A percentile compares a stretch with the other conserved stretches of the same genome.
Evolutionary conservation across 37 sponge, comb jelly and placozoan genomes (phyloP).

Genomic region (Ephydatia muelleri): DNA sequence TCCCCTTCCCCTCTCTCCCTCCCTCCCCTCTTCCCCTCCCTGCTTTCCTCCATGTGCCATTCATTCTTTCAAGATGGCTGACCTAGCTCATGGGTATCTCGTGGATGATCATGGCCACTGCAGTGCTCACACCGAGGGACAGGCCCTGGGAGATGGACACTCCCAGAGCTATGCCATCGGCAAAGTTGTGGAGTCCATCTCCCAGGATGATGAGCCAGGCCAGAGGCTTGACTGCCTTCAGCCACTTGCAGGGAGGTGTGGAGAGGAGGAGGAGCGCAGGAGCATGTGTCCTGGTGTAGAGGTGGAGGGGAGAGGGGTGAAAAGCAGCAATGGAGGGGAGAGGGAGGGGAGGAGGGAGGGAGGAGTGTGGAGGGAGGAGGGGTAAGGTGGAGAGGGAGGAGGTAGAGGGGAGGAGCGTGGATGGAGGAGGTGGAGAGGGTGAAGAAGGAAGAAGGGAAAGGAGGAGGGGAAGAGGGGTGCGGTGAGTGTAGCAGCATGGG

Average conservation of each 20-base stretch:
- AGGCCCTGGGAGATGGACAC: conserved; percentile 72
- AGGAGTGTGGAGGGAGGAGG: background rate
- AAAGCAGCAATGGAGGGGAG: conserved; percentile 23
- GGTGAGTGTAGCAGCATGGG: no score
- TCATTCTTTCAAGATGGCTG: no score
- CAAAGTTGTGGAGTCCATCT: conserved; percentile 87
- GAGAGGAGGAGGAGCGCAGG: background rate
- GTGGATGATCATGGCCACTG: conserved; percentile 67
- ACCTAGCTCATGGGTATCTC: conserved; percentile 89
- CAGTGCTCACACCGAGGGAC: conserved; percentile 68
- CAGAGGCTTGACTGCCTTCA: conserved; percentile 50
- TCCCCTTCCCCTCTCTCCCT: background rate
- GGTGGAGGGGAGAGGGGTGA: conserved; percentile 51
- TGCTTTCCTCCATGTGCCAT: conserved; percentile 1
- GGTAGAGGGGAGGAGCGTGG: background rate
- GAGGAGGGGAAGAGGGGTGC: no score
- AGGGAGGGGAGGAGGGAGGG: background rate
- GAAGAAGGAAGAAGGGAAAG: no score
- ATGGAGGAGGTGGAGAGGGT: no score
- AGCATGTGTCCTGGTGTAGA: conserved; percentile 54
- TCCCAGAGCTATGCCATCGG: conserved; percentile 85
- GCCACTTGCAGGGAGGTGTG: background rate
- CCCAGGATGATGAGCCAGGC: conserved; percentile 71
- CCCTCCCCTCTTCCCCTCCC: background rate
- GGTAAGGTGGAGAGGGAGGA: background rate